Conservation (phyloP, 2,888 invertebrate species). For the Drosophila leonis region DNA sequence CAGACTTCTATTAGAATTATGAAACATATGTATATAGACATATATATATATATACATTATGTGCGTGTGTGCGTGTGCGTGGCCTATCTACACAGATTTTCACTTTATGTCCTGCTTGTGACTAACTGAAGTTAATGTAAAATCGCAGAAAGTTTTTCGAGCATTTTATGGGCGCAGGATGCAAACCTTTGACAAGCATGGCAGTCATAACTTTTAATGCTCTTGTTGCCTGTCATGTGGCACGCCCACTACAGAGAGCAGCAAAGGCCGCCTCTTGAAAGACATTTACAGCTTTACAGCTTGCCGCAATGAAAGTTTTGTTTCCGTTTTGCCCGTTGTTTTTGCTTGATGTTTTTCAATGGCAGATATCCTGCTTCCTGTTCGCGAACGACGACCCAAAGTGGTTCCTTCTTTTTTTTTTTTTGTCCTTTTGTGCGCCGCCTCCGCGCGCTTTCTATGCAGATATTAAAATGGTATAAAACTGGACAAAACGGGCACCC, state of each 20-base stretch:
- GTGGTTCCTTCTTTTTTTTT: constrained; percentile 26
- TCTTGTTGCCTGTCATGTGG: constrained; percentile 63
- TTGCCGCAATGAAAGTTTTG: constrained; percentile 73
- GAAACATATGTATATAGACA: constrained; percentile 16
- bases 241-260: constrained; percentile 32
- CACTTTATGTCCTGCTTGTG: constrained; percentile 45
- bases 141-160: constrained; percentile 50
- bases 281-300: constrained; percentile 70
- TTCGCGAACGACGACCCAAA: constrained; percentile 25
- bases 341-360: constrained; percentile 72
- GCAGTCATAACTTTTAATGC: constrained; percentile 73
- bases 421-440: background rate
- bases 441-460: constrained; percentile 23
- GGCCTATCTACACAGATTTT: constrained; percentile 52
- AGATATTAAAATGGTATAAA: constrained; percentile 64
- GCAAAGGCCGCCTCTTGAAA: constrained; percentile 16
- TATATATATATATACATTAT: background rate
- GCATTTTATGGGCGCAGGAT: constrained; percentile 50
- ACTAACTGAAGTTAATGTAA: constrained; percentile 51
- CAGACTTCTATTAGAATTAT: constrained; percentile 7
- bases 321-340: constrained; percentile 41
- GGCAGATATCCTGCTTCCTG: constrained; percentile 71
- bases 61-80: background rate
- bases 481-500: constrained; percentile 39
- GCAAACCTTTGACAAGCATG: constrained; percentile 72